Evolutionary conservation across 2,113 vertebrate genomes (phyloP).

Genomic region (Rhadina sibilatrix): DNA sequence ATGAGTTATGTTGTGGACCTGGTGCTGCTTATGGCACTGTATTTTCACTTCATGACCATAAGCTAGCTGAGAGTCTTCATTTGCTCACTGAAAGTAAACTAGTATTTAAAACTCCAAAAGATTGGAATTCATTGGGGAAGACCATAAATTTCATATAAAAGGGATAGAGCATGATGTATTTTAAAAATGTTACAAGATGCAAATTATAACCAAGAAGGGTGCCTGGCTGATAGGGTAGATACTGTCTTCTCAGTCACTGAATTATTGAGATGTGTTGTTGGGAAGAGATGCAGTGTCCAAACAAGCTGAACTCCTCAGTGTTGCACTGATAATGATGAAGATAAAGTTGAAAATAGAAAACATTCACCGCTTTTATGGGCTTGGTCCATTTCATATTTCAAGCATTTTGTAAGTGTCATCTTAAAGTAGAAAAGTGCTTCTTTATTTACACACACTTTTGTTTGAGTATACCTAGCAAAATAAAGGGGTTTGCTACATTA

Average conservation of each 20-base stretch:
- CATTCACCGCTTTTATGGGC: not conserved
- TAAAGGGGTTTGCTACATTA: not conserved
- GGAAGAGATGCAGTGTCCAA: not conserved
- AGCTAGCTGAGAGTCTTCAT: not conserved
- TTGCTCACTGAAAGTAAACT: not conserved
- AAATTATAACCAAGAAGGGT: not conserved
- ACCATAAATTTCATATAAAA: not conserved
- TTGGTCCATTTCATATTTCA: not conserved
- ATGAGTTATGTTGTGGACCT: not conserved
- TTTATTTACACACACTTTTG: not conserved
- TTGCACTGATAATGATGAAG: not conserved
- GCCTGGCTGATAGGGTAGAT: not conserved
- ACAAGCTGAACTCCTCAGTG: not conserved
- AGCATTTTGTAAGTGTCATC: not conserved
- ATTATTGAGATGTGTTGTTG: not conserved
- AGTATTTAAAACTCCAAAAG: not conserved
- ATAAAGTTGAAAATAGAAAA: not conserved
- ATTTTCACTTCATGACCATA: not conserved
- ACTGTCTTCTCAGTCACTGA: not conserved
- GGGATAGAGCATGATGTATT: not conserved
- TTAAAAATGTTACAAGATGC: not conserved
- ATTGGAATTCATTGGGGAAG: not conserved
- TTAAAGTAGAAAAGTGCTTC: not conserved
- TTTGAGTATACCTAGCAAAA: not conserved
- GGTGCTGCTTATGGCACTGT: not conserved